Evolutionary conservation across 2,797 vertebrate genomes (phyloP).

Genomic region (Coregonus sp.): DNA sequence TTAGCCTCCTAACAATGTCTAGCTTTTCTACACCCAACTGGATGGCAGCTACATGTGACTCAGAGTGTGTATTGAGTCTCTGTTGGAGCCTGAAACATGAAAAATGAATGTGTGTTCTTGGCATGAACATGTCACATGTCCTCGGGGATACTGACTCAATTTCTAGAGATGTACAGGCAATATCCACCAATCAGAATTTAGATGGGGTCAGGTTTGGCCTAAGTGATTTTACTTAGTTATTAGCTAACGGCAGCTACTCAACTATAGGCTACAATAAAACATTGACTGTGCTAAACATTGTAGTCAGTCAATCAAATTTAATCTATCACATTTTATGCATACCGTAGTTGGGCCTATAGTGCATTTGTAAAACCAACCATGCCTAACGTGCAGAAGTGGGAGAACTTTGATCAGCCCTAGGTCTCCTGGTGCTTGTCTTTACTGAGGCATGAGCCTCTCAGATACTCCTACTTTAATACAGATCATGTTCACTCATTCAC

Average conservation of each 20-base stretch:
- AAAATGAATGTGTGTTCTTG: constrained; percentile 76
- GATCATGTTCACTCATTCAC: not conserved
- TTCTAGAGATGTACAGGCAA: not conserved
- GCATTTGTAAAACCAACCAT: not conserved
- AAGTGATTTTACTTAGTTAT: not conserved
- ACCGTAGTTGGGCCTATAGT: no score
- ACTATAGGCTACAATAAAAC: not conserved
- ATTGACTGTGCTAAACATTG: not conserved
- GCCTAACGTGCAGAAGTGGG: not conserved
- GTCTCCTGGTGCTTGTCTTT: not conserved
- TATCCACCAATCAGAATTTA: constrained; percentile 1
- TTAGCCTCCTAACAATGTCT: constrained; percentile 95
- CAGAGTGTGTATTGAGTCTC: constrained; percentile 93
- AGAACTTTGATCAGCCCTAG: not conserved
- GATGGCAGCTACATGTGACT: constrained; percentile 91
- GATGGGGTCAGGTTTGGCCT: not conserved
- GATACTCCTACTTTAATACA: not conserved
- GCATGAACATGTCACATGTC: constrained; percentile 69
- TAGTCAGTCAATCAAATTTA: not conserved
- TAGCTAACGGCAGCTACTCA: not conserved
- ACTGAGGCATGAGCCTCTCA: not conserved
- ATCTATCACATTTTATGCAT: not conserved
- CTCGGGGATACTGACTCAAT: not conserved
- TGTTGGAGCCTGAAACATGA: constrained; percentile 79
- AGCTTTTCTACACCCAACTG: constrained; percentile 93